Base-by-base conservation (phyloP, 2,888 invertebrate genomes). In the Eumerus sabulonum region DNA sequence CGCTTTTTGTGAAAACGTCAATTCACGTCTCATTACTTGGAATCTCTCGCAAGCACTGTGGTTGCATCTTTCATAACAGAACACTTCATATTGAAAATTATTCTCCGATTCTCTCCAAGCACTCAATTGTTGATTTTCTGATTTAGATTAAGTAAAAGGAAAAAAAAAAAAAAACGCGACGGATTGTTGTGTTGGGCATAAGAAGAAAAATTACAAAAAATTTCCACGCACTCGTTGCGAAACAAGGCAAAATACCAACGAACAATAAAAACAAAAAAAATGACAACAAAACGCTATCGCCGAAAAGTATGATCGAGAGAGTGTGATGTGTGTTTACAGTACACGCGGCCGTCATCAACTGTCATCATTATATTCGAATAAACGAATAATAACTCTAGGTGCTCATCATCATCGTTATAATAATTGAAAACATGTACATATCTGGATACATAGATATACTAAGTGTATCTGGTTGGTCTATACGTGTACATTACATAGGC, bases 271-370 rank as follows among this genome's bases (percentile, higher is more conserved):
- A 4, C 27, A 7, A 27, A 27, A 4, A 2, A 27, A 27, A 27
- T n/a, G n/a, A n/a, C n/a, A 27, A 27, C 27, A 27, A 27, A 27
- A 27, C 27, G 27, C 7, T 27, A 2, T 27, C 27, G 27, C 7
- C 27, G 27, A n/a, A n/a, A n/a, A n/a, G n/a, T n/a, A n/a, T n/a
- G n/a, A n/a, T 27, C 27, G 27, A 27, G 3, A 27, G 27, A 27
- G 27, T 79, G 40, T 42, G 76, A 47, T 76, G 71, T 76, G 71
- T 84, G 84, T 85, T 84, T 83, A 83, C 84, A 83, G 83, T 82
- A 77, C 83, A 83, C 84, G 83, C 82, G 83, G 82, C 83, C 83
- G 84, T 84, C 84, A 85, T 83, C 84, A 84, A 85, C 84, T 85
- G 85, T 85, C 85, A 84, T 84, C 84, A 83, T 83, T 82, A 81